Evolutionary conservation across 1,140 invertebrate genomes (phyloP), one percentile per base, ranked within the genome.

Genomic region (Lepidurus packardi): DNA sequence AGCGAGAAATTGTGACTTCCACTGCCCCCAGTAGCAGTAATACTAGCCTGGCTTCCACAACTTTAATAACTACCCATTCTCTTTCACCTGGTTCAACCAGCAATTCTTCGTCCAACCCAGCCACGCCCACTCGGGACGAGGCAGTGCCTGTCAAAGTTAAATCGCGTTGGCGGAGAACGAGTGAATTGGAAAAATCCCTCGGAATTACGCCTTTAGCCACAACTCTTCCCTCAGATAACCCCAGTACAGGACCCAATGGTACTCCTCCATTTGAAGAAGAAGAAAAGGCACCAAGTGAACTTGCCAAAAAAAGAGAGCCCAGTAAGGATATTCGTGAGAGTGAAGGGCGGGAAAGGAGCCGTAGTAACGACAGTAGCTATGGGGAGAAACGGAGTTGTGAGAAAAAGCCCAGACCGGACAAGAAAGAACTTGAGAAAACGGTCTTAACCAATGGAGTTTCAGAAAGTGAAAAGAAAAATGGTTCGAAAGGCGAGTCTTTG

Each of bases 161-260:
- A 84, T 94, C 93, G 7, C 86, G 93, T 41, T 95, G 94, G 93
- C 85, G 93, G 75, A 85, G 92, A 79, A 92, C 91, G 1, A 93
- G 92, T 85, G 93, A 95, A 84, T 85, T 94, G 65, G 93, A 95
- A 82, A 76, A 74, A 47, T 78, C 77, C 41, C 78, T 73, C 16
- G 78, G 41, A 44, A 44, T 44, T 74, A 13, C 21, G 13, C 53
- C 53, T 65, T 65, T 16, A 21, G 16, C 8, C 16, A 65, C 53
- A 9, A 21, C 10, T 16, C 76, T 80, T n/a, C 73, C 76, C 13
- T 45, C 75, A 34, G 74, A 77, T 41, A 81, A 78, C 13, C 79
- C 80, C 43, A 77, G 76, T 75, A 78, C 73, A 43, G 78, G 79
- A 74, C 76, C 81, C 1, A 53, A 53, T 43, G 76, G 9, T 53